phyloP scores from a whole-genome alignment of 2,888 invertebrate genomes.

The Lycia hirtaria region DNA sequence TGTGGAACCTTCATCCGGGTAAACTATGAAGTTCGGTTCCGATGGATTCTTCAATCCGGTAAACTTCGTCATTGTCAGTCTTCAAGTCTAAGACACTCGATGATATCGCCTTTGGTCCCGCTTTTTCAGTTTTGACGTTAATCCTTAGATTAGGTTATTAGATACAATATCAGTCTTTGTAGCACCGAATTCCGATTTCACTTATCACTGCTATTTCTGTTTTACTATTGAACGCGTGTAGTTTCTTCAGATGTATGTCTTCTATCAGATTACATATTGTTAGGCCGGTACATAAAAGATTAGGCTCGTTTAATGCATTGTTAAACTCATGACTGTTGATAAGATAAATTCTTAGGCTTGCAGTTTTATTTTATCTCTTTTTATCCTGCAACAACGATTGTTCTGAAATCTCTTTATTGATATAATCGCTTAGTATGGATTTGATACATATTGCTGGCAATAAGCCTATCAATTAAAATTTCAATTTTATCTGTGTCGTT shows the following conservation, averaged over 20 bases:
- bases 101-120: constrained; percentile 14
- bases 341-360: constrained; percentile 5
- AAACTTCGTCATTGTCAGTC: constrained; percentile 21
- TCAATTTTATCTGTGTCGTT: background rate
- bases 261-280: background rate
- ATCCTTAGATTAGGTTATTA: constrained; percentile 10
- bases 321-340: constrained; percentile 2
- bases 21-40: constrained; percentile 2
- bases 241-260: background rate
- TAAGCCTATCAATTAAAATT: background rate
- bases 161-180: constrained; percentile 23
- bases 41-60: constrained; percentile 5
- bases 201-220: constrained; percentile 14
- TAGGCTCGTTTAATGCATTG: constrained; percentile 8
- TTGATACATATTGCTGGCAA: background rate
- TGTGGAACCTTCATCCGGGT: constrained; percentile 36
- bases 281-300: constrained; percentile 11
- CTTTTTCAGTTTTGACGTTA: background rate
- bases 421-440: background rate
- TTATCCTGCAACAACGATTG: constrained; percentile 2
- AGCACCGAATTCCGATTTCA: constrained; percentile 1
- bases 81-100: constrained; percentile 13
- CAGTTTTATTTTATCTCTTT: background rate
- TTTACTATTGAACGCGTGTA: background rate
- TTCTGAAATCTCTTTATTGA: background rate